phyloP scores from a whole-genome alignment of 2,888 invertebrate species.

The Drosophila borealis region DNA sequence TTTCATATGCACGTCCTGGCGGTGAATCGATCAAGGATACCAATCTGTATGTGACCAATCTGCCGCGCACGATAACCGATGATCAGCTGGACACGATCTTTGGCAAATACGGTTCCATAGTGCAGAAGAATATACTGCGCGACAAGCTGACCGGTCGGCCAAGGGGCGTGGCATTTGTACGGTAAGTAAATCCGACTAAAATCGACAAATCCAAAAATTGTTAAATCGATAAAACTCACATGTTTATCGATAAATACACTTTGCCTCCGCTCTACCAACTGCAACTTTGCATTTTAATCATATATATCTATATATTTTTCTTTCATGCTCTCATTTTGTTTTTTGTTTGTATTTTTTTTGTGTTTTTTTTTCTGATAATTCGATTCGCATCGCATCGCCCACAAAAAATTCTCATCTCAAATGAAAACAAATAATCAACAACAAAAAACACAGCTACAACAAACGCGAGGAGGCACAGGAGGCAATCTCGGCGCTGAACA shows the following conservation, averaged over 20 bases:
- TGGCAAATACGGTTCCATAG: slow-evolving; percentile 94
- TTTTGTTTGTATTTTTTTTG: no score
- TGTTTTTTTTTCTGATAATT: no score
- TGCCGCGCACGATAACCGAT: slow-evolving; percentile 94
- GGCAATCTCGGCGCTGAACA: slow-evolving; percentile 94
- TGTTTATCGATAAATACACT: neutral
- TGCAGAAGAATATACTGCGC: slow-evolving; percentile 95
- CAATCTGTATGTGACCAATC: slow-evolving; percentile 96
- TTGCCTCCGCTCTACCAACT: no score
- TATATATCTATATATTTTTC: no score
- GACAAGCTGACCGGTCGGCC: slow-evolving; percentile 95
- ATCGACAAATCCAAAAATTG: neutral
- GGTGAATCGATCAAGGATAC: slow-evolving; percentile 97
- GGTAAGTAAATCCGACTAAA: slow-evolving; percentile 86
- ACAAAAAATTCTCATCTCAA: no score
- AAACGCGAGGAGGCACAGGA: slow-evolving; percentile 95
- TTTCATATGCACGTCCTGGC: slow-evolving; percentile 95
- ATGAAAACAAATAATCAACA: no score
- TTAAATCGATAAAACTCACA: neutral
- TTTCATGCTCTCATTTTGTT: no score
- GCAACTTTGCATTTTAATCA: no score
- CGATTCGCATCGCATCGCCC: no score
- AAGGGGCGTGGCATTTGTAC: slow-evolving; percentile 96
- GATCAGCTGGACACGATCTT: slow-evolving; percentile 94
- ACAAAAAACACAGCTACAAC: slow-evolving; percentile 88